Evolutionary conservation across 2,113 vertebrate genomes (phyloP), one percentile per base, ranked within the genome.

Genomic region (Dermatemys mawii): DNA sequence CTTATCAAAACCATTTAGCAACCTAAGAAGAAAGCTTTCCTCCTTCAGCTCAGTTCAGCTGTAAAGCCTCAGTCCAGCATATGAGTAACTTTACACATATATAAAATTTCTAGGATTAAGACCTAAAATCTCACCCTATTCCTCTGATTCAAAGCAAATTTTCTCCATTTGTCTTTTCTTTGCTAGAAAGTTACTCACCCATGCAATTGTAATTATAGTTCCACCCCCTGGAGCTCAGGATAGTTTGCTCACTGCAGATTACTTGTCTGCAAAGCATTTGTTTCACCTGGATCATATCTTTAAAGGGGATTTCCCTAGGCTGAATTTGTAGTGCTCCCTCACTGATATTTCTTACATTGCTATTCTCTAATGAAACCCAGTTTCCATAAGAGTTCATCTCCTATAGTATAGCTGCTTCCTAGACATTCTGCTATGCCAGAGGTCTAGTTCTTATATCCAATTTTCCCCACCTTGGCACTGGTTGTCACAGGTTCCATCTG

Each of bases 331-430:
- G 95, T 84, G 94, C 88, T 97, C 94, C 73, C 83, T 87, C 93
- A 93, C 94, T 97, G 93, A 95, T 95, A 94, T 97, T 97, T 96
- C 95, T 97, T 97, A 94, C 67, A 51, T 78, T 87, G 94, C 92
- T 97, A 95, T 96, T 98, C 97, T 95, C 79, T 90, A 97, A 95
- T 97, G 97, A 98, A 98, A 98, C 92, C 94, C 94, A 78, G 95
- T 93, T 26, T 97, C 92, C 35, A 2, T 92, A 29, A 9, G 27
- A 95, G 89, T 94, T 96, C 95, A 96, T 94, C 97, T 90, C 63
- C 92, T 90, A 24, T 78, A 95, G 90, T 92, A 96, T 55, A 93
- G 89, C 82, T 84, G 90, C 84, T 93, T 97, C 86, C 78, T 86
- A 90, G 93, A 94, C 76, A 94, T 94, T 91, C 92, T 89, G 91